Percentiles rank a stretch among this genome's conserved stretches.
phyloP scores from a whole-genome alignment of 2,888 invertebrate genomes.

The Brenthis daphne region DNA sequence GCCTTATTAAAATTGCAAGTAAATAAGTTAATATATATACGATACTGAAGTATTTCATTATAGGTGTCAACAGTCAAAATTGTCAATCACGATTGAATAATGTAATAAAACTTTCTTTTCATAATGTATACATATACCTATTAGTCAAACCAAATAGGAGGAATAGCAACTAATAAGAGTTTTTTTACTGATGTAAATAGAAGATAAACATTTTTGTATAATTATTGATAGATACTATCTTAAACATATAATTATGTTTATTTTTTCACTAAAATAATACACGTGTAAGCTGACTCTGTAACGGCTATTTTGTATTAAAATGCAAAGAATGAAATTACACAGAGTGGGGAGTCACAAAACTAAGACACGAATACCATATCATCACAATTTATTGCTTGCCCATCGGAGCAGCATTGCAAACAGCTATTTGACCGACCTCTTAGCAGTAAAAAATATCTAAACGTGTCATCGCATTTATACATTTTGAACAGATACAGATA shows the following conservation, averaged over 20 bases:
- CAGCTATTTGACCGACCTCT: constrained; percentile 29
- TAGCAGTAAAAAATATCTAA: constrained; percentile 12
- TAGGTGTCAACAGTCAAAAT: too few species aligned
- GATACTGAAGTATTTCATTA: too few species aligned
- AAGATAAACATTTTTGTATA: too few species aligned
- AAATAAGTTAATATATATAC: too few species aligned
- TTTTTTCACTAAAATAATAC: constrained; percentile 12
- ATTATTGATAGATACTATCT: too few species aligned
- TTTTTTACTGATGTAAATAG: too few species aligned
- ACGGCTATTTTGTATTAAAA: constrained; percentile 53
- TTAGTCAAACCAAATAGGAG: too few species aligned
- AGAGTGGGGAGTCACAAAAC: constrained; percentile 56
- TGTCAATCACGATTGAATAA: not conserved
- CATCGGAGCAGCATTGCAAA: constrained; percentile 55
- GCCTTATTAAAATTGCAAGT: too few species aligned
- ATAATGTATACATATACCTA: not conserved
- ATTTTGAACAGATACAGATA: too few species aligned
- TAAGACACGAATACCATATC: constrained; percentile 53
- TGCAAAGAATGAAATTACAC: constrained; percentile 65
- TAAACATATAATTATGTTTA: not conserved
- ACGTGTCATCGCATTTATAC: constrained; percentile 11
- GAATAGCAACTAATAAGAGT: too few species aligned
- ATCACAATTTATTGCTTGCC: constrained; percentile 60
- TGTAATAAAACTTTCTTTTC: not conserved
- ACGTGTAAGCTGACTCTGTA: constrained; percentile 10